A percentile compares a stretch with the other conserved stretches of the same genome.
These are phyloP conservation scores for Uloborus plumipes DNA, from an alignment of 2,888 invertebrate species.

Conservation along the genomic window DNA sequence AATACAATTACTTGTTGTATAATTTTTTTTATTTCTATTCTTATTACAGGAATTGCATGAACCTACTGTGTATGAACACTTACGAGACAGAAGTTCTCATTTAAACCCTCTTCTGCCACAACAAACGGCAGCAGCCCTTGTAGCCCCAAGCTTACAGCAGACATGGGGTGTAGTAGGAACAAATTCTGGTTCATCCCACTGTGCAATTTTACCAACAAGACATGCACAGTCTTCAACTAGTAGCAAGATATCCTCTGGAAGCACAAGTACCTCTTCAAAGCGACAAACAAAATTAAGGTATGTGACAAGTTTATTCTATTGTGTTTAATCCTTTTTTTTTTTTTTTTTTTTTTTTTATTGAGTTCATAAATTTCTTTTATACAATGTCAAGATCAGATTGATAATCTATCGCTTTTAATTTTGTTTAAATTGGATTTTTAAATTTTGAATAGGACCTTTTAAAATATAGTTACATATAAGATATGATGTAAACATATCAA, in stretches of 20 bases:
- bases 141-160: conserved; percentile 66
- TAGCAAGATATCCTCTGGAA: conserved; percentile 14
- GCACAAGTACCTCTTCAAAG: conserved; percentile 64
- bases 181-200: conserved; percentile 49
- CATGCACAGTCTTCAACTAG: conserved; percentile 69
- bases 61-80: conserved; percentile 65
- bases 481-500: no score
- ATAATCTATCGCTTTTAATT: no score
- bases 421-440: no score
- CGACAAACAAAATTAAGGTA: conserved; percentile 63
- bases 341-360: not conserved
- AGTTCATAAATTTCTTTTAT: not conserved
- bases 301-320: not conserved
- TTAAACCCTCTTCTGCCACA: conserved; percentile 66
- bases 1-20: not conserved
- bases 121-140: conserved; percentile 61
- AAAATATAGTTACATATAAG: no score
- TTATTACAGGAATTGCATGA: conserved; percentile 72
- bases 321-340: not conserved
- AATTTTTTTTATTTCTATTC: conserved; percentile 56
- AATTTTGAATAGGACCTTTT: no score
- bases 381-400: not conserved
- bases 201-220: conserved; percentile 64
- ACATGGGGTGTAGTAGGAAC: conserved; percentile 66
- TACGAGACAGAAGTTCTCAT: conserved; percentile 64